Evolutionary conservation across 2,797 vertebrate genomes (phyloP).

Genomic region (Bradypus variegatus): DNA sequence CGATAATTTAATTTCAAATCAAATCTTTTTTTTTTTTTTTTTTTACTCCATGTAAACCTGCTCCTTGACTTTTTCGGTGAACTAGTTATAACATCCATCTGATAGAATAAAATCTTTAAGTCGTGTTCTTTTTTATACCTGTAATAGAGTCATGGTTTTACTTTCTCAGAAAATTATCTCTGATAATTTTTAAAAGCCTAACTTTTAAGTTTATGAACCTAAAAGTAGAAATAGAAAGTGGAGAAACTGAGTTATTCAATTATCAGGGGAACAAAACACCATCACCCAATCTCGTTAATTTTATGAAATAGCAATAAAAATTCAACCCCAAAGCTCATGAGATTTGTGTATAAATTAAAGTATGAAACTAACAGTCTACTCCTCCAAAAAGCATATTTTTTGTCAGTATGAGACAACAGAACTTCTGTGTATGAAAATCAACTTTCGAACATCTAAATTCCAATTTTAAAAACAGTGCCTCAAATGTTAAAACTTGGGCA

Average conservation of each 20-base stretch:
- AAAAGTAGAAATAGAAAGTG: neutral
- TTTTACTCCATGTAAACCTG: neutral
- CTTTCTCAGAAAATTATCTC: neutral
- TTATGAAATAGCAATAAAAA: neutral
- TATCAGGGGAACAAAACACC: neutral
- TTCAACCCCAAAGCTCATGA: neutral
- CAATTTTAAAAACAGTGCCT: neutral
- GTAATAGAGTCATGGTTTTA: accelerated
- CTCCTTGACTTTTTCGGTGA: neutral
- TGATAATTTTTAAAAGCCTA: no score
- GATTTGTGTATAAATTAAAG: neutral
- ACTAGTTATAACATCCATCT: accelerated
- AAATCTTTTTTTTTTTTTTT: no score
- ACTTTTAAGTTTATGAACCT: neutral
- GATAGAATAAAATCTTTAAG: neutral
- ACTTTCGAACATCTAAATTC: neutral
- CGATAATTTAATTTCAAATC: neutral
- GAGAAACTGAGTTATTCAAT: neutral
- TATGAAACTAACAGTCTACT: neutral
- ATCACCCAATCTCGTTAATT: neutral
- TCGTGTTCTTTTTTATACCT: no score
- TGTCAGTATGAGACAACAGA: neutral
- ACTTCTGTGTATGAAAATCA: neutral
- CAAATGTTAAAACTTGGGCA: neutral
- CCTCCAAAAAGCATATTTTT: neutral